Evolutionary conservation across 2,113 vertebrate species (phyloP).

Genomic region (Propithecus coquereli): DNA sequence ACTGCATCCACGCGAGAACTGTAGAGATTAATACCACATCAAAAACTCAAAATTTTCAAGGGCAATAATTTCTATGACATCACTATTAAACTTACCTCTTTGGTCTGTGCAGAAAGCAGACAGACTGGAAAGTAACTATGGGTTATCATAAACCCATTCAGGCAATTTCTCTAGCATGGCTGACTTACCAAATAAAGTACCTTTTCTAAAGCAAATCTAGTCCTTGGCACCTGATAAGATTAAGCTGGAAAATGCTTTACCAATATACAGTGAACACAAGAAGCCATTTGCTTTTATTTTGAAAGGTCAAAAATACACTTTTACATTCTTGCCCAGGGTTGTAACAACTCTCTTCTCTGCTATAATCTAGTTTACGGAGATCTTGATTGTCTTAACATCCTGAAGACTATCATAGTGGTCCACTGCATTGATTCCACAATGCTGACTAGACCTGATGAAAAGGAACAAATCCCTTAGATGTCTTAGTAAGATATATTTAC

Average conservation of each 20-base stretch:
- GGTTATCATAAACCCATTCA: background rate
- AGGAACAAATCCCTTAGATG: background rate
- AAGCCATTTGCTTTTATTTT: background rate
- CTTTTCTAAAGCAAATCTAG: slow-evolving; percentile 6
- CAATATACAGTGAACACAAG: background rate
- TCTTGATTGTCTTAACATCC: background rate
- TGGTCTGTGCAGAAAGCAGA: background rate
- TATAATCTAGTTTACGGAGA: background rate
- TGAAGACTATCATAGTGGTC: background rate
- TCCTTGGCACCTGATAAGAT: background rate
- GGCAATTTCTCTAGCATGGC: background rate
- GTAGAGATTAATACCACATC: background rate
- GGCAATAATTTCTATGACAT: background rate
- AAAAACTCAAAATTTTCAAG: background rate
- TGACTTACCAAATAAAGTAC: background rate
- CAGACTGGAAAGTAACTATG: background rate
- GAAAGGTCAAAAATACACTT: background rate
- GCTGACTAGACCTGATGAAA: background rate
- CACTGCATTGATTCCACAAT: background rate
- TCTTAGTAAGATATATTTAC: background rate
- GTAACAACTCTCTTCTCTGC: background rate
- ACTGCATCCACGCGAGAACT: background rate
- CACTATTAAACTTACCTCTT: background rate
- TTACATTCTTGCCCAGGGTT: background rate
- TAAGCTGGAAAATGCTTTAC: background rate